Evolutionary conservation across 2,113 vertebrate species (phyloP).

Genomic region (Antennarius striatus): DNA sequence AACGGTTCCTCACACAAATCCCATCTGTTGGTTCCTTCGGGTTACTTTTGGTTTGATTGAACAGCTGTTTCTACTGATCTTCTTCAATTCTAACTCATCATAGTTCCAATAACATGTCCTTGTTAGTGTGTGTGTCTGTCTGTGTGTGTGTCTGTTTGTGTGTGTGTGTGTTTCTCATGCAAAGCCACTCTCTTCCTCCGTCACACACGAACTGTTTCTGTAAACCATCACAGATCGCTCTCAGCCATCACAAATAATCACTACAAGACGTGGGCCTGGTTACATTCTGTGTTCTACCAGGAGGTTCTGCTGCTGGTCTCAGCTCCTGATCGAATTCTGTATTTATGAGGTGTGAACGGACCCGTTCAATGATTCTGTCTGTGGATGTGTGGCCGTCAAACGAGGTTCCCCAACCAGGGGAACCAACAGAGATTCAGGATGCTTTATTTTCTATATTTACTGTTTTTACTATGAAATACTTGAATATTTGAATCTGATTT

Average conservation of each 20-base stretch:
- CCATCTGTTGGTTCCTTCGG: not conserved
- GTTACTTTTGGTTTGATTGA: not conserved
- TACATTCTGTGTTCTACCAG: not conserved
- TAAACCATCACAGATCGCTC: slow-evolving; percentile 52
- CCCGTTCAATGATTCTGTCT: too few relatives aligned
- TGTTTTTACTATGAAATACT: too few relatives aligned
- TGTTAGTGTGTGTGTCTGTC: slow-evolving; percentile 6
- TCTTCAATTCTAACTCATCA: not conserved
- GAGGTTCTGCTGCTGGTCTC: not conserved
- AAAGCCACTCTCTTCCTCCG: slow-evolving; percentile 8
- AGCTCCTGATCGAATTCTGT: too few relatives aligned
- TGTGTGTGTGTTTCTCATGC: slow-evolving; percentile 29
- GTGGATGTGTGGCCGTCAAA: too few relatives aligned
- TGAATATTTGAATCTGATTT: too few relatives aligned
- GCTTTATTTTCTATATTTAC: too few relatives aligned
- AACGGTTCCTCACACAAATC: too few relatives aligned
- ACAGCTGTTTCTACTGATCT: not conserved
- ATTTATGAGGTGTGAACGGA: too few relatives aligned
- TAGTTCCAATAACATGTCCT: not conserved
- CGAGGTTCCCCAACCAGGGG: too few relatives aligned
- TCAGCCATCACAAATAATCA: slow-evolving; percentile 57
- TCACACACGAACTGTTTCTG: slow-evolving; percentile 35
- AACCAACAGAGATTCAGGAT: too few relatives aligned
- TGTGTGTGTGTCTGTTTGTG: too few relatives aligned
- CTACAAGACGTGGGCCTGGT: slow-evolving; percentile 41